These are phyloP conservation scores for Palaemon carinicauda DNA, from an alignment of 1,140 invertebrate genomes.

Conservation along the genomic window DNA sequence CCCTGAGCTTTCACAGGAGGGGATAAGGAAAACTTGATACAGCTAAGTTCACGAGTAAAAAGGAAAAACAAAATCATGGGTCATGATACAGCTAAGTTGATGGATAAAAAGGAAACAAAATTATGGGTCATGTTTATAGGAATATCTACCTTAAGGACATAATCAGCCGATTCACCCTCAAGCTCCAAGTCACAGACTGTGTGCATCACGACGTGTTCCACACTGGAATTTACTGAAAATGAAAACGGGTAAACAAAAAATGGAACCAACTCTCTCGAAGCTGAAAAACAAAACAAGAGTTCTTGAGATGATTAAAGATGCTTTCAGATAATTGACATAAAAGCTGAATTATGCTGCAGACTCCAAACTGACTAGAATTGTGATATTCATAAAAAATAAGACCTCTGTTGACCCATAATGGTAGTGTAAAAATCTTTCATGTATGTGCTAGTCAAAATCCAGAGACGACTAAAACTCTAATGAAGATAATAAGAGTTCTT, in stretches of 20 bases:
- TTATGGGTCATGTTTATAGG: neutral
- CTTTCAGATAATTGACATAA: no score
- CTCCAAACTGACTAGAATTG: no score
- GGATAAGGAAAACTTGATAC: no score
- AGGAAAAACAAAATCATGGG: neutral
- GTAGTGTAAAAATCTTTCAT: no score
- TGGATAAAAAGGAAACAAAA: neutral
- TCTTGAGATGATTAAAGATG: neutral
- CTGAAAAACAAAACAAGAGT: neutral
- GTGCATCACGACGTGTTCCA: constrained; percentile 87
- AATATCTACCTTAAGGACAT: constrained; percentile 67
- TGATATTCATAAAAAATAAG: no score
- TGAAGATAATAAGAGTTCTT: no score
- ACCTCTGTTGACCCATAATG: no score
- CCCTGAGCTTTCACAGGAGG: no score
- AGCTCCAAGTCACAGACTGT: constrained; percentile 84
- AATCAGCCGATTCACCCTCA: constrained; percentile 73
- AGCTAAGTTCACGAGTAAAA: neutral
- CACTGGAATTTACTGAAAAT: constrained; percentile 80
- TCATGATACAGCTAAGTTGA: no score
- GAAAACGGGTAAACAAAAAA: constrained; percentile 59
- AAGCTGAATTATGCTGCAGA: no score
- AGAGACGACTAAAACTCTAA: no score
- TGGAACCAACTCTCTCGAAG: neutral
- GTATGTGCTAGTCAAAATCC: no score